Evolutionary conservation across 2,113 vertebrate species (phyloP).

Genomic region (Eidolon helvum): DNA sequence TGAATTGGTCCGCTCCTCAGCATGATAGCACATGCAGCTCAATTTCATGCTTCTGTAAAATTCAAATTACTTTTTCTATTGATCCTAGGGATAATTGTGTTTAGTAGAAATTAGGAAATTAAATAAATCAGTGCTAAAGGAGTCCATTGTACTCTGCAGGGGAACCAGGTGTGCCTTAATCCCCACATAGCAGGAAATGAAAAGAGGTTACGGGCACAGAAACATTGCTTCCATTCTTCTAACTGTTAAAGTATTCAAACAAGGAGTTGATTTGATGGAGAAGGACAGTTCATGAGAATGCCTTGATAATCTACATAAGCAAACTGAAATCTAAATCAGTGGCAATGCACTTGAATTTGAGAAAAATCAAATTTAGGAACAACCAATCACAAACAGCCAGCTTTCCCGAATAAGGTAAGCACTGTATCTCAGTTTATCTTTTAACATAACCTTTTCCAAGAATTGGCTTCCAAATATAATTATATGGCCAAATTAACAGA

Average conservation of each 20-base stretch:
- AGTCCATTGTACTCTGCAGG: neutral
- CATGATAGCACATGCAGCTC: neutral
- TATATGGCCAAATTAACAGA: neutral
- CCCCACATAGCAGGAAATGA: neutral
- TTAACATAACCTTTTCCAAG: neutral
- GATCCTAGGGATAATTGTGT: neutral
- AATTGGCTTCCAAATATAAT: neutral
- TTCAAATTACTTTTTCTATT: neutral
- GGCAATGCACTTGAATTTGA: neutral
- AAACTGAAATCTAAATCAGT: neutral
- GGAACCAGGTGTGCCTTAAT: neutral
- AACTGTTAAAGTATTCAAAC: neutral
- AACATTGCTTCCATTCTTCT: neutral
- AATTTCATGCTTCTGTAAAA: neutral
- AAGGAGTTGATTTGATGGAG: too few species aligned
- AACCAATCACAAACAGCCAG: neutral
- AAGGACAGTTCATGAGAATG: too few species aligned
- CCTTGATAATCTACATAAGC: neutral
- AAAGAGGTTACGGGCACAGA: neutral
- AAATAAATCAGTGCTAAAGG: neutral
- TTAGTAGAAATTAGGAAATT: neutral
- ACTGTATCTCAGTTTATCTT: neutral
- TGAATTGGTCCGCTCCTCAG: too few species aligned
- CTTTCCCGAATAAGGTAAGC: neutral
- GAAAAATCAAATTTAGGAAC: neutral